Base-by-base conservation (phyloP, 1,140 invertebrate species). In the Musca vetustissima region DNA sequence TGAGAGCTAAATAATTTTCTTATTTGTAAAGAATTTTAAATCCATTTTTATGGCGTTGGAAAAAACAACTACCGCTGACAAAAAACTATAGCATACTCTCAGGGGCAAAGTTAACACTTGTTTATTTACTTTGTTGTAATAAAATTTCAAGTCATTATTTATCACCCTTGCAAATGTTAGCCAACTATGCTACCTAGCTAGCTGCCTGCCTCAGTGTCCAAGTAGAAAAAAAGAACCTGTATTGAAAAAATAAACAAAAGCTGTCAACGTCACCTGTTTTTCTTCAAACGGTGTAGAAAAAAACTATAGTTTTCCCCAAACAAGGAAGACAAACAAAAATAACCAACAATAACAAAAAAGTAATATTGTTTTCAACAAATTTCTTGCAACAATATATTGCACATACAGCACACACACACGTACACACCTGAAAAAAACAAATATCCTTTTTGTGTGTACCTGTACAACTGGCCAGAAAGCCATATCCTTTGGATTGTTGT, bases 261-360 rank as follows among this genome's bases (percentile, higher is more conserved):
- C 74, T 74, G 73, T 75, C 74, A 75, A 66, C 74, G 71, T 74
- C 74, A 74, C 73, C 74, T 75, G 74, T 66, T 64, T 71, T 68
- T 43, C 68, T 72, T 50, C 50, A 17, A 3, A 52, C 50, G 17
- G 50, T 9, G n/a, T n/a, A n/a, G n/a, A n/a, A n/a, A n/a, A 52
- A 17, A 19, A 52, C 50, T 52, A 21, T n/a, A 43, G 32, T 48
- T 65, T 65, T 65, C 24, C 43, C 32, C 2, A 14, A 61, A 32
- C 32, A 21, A 61, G 43, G 28, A 36, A 61, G 47, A 25, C 43
- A 65, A 65, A 65, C 17, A 24, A 24, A 49, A n/a, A n/a, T n/a
- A n/a, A n/a, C n/a, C 17, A 50, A 65, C 21, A 64, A 47, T 4
- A 64, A 0, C 47, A 47, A 64, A 36, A 49, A 61, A 61, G 28